Percentiles rank a stretch among this genome's conserved stretches.
Evolutionary conservation across 2,888 invertebrate species (phyloP).

Genomic region (Zonitis immaculata): DNA sequence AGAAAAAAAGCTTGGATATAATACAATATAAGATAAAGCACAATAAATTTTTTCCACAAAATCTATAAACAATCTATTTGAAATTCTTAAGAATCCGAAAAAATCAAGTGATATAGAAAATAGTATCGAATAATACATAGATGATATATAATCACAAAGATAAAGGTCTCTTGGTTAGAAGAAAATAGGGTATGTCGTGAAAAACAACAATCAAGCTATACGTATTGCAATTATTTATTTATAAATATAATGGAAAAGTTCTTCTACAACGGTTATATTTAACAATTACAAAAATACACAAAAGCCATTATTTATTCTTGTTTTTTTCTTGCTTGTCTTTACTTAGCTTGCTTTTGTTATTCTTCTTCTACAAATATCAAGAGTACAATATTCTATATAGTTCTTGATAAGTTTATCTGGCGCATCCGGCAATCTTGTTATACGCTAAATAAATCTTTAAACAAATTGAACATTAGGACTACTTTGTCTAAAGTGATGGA

Average conservation of each 20-base stretch:
- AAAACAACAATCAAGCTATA: not conserved
- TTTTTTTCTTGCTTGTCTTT: too few species aligned
- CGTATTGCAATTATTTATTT: not conserved
- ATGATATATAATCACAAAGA: too few species aligned
- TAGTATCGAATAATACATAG: too few species aligned
- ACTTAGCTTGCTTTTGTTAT: too few species aligned
- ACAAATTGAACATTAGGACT: slow-evolving; percentile 11
- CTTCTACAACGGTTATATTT: not conserved
- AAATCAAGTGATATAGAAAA: too few species aligned
- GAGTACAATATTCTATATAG: not conserved
- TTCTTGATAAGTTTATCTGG: not conserved
- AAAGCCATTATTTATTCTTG: too few species aligned
- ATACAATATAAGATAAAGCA: too few species aligned
- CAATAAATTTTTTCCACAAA: too few species aligned
- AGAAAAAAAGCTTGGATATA: too few species aligned
- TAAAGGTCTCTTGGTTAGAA: not conserved
- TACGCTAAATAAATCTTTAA: slow-evolving; percentile 8
- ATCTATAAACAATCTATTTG: too few species aligned
- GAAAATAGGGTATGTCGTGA: not conserved
- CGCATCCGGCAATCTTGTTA: slow-evolving; percentile 1
- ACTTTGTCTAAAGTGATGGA: slow-evolving; percentile 8
- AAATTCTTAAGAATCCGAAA: too few species aligned
- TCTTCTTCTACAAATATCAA: not conserved
- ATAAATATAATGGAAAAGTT: not conserved
- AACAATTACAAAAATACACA: too few species aligned